Conservation (phyloP, 2,888 invertebrate species). For the Crematogaster levior region DNA sequence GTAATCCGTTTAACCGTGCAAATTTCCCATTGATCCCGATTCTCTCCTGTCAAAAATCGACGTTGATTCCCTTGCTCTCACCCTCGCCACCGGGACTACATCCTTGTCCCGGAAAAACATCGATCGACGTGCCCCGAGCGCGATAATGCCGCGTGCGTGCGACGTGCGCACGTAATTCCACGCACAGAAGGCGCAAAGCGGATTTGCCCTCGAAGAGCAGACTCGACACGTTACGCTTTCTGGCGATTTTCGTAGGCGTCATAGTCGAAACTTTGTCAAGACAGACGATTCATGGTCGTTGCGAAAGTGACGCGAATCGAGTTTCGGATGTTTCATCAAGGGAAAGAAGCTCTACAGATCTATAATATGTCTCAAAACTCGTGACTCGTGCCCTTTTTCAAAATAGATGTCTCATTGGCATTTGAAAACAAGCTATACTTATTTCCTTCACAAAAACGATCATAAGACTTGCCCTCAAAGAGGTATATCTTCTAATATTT, state of each 20-base stretch:
- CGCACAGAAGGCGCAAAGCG: constrained; percentile 55
- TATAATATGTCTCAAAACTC: neutral
- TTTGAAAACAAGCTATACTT: constrained; percentile 22
- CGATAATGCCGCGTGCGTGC: too few relatives aligned
- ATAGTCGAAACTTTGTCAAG: neutral
- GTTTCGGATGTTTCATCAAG: neutral
- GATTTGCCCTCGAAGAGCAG: constrained; percentile 60
- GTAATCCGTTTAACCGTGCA: constrained; percentile 86
- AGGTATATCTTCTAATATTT: neutral
- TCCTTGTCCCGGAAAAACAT: constrained; percentile 60
- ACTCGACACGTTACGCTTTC: constrained; percentile 19
- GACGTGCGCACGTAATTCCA: constrained; percentile 54
- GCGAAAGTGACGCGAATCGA: neutral
- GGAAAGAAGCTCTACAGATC: neutral
- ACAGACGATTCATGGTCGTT: too few relatives aligned
- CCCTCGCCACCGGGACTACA: constrained; percentile 32
- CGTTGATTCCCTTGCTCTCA: constrained; percentile 51
- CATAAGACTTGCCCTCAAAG: neutral
- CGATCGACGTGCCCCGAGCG: too few relatives aligned
- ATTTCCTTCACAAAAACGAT: neutral
- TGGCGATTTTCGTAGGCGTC: neutral
- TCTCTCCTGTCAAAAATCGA: constrained; percentile 70
- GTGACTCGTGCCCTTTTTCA: neutral
- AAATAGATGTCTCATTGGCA: neutral
- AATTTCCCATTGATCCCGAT: constrained; percentile 82